Conservation (phyloP, 2,113 vertebrate species). For the Zapornia atra region DNA sequence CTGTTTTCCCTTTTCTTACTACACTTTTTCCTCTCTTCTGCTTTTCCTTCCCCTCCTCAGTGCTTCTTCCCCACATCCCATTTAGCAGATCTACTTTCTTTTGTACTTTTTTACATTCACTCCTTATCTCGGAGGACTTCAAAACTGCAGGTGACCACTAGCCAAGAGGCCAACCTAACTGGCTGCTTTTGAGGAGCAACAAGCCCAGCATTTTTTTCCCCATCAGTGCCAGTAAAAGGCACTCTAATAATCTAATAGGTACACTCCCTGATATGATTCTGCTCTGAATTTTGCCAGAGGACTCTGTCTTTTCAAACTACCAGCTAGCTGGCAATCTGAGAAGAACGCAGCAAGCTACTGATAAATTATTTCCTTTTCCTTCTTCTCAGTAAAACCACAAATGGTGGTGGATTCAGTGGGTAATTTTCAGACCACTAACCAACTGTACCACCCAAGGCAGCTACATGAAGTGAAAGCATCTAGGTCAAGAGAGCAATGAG, state of each 20-base stretch:
- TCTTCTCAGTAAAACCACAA: neutral
- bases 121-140: neutral
- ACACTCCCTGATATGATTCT: neutral
- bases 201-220: neutral
- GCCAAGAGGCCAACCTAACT: neutral
- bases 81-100: neutral
- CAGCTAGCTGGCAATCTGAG: neutral
- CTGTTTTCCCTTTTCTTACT: no score
- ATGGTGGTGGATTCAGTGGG: neutral
- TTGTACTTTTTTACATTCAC: neutral
- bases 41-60: neutral
- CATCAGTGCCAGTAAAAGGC: neutral
- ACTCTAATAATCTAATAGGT: neutral
- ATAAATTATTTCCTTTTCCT: neutral
- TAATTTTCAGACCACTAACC: neutral
- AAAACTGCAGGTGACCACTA: neutral
- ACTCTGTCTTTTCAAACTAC: neutral
- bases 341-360: neutral
- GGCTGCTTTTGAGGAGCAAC: neutral
- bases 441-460: neutral
- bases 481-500: neutral
- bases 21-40: no score
- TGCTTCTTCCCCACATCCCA: neutral
- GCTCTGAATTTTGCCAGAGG: neutral
- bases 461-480: neutral